Conservation (phyloP, 1,140 invertebrate species). For the Zaprionus davidi region DNA sequence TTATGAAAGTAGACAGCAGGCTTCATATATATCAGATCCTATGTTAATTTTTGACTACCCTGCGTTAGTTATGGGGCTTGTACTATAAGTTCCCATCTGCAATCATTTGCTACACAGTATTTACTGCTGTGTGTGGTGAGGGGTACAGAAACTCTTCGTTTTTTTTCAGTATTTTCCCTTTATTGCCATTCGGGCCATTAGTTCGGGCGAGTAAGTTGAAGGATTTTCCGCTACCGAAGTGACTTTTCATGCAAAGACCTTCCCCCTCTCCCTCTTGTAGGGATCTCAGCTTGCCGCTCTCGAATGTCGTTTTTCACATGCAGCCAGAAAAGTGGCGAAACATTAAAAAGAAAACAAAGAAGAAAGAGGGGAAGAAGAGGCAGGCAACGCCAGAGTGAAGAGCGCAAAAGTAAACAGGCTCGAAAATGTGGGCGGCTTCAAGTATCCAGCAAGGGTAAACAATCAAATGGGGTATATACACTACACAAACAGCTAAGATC, state of each 20-base stretch:
- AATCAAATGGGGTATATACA: background rate
- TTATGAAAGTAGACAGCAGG: background rate
- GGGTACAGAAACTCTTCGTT: background rate
- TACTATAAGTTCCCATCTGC: too few species aligned
- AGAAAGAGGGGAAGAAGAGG: background rate
- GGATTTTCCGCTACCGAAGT: constrained; percentile 39
- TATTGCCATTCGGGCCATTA: constrained; percentile 50
- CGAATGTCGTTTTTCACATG: constrained; percentile 38
- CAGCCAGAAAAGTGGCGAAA: constrained; percentile 29
- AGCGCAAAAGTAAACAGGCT: constrained; percentile 24
- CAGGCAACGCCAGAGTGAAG: background rate
- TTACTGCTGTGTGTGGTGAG: background rate
- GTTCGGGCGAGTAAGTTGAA: constrained; percentile 26
- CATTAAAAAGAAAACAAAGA: constrained; percentile 30
- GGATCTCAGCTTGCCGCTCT: constrained; percentile 33
- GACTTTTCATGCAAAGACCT: constrained; percentile 32
- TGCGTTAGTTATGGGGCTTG: too few species aligned
- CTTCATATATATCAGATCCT: constrained; percentile 1
- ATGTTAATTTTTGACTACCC: background rate
- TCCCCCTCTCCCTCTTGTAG: constrained; percentile 1
- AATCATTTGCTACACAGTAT: too few species aligned
- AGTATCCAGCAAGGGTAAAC: background rate
- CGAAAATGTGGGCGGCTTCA: constrained; percentile 11
- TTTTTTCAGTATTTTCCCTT: constrained; percentile 14
- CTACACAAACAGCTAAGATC: background rate